Percentiles rank a stretch among this genome's conserved stretches.
Conservation (phyloP, 1,140 invertebrate species). For the Drosophila albomicans region DNA sequence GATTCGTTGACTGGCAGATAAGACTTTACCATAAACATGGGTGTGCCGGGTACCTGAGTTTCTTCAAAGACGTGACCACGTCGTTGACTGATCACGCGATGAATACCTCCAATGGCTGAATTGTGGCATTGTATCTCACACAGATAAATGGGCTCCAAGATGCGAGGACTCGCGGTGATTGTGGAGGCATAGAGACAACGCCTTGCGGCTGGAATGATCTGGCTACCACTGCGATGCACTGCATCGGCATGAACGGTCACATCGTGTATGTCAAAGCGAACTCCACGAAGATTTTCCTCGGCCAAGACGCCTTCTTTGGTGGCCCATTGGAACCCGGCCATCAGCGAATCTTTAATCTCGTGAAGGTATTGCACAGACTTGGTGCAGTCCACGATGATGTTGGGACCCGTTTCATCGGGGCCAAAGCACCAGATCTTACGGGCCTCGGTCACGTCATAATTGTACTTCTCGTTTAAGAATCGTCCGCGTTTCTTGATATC, state of each 20-base stretch:
- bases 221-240: conserved; percentile 99
- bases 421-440: conserved; percentile 99
- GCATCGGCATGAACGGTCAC: conserved; percentile 99
- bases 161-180: conserved; percentile 96
- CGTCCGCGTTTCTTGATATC: conserved; percentile 98
- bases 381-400: conserved; percentile 98
- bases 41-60: conserved; percentile 96
- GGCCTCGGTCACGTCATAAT: conserved; percentile 98
- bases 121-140: conserved; percentile 99
- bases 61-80: conserved; percentile 98
- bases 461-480: conserved; percentile 96
- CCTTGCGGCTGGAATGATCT: conserved; percentile 99
- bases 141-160: conserved; percentile 99
- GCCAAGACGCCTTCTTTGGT: conserved; percentile 99
- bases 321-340: conserved; percentile 99
- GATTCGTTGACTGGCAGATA: conserved; percentile 99
- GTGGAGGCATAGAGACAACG: conserved; percentile 97
- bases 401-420: conserved; percentile 98
- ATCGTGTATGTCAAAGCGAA: conserved; percentile 99
- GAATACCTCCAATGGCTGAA: conserved; percentile 96
- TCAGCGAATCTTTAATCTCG: conserved; percentile 99
- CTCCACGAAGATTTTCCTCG: conserved; percentile 97
- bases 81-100: conserved; percentile 97
- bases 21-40: conserved; percentile 99
- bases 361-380: conserved; percentile 99